Evolutionary conservation across 2,797 vertebrate genomes (phyloP).

Genomic region (Paramormyrops hopkinsi): DNA sequence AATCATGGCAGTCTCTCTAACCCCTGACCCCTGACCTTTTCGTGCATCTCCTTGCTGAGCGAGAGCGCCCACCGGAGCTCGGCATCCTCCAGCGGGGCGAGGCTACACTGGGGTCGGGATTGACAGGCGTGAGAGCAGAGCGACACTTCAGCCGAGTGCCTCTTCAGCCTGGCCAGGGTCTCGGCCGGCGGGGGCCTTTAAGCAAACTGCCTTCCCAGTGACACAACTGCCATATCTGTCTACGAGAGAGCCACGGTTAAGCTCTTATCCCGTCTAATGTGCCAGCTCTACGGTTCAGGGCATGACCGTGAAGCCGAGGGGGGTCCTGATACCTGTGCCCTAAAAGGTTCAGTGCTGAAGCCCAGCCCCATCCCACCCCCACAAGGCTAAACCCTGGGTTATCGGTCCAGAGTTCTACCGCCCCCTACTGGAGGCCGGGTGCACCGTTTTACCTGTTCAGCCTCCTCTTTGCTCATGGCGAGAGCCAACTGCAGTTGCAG

Average conservation of each 20-base stretch:
- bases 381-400: background rate
- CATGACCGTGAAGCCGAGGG: background rate
- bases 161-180: background rate
- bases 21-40: constrained; percentile 79
- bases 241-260: background rate
- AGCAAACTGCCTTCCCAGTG: constrained; percentile 27
- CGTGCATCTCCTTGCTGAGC: constrained; percentile 84
- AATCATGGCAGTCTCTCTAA: constrained; percentile 21
- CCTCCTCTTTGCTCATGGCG: constrained; percentile 92
- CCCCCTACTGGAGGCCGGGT: background rate
- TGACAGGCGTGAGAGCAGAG: constrained; percentile 36
- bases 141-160: background rate
- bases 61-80: constrained; percentile 84
- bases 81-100: constrained; percentile 72
- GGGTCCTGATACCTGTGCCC: background rate
- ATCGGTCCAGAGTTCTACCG: background rate
- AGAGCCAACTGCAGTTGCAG: constrained; percentile 83
- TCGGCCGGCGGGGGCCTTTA: constrained; percentile 12
- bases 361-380: background rate
- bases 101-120: constrained; percentile 55
- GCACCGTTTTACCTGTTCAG: constrained; percentile 74
- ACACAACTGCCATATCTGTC: background rate
- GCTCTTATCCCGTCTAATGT: background rate
- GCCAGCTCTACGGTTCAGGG: background rate
- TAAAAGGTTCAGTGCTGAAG: background rate